These are phyloP conservation scores for Tragelaphus buxtoni DNA, from an alignment of 2,113 vertebrate genomes.

Conservation along the genomic window DNA sequence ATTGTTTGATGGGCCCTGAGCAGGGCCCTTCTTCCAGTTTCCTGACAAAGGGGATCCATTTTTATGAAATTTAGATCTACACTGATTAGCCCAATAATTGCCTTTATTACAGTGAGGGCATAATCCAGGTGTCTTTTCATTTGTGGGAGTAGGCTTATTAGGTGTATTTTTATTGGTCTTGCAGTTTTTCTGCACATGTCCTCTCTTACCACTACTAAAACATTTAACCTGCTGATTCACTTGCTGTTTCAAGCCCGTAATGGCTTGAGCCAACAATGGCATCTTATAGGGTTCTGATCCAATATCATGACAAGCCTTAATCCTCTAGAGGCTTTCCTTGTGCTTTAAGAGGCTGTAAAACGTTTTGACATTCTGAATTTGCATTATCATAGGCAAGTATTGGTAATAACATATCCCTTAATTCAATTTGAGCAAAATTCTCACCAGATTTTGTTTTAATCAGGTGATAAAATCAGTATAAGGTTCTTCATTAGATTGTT, in stretches of 20 bases:
- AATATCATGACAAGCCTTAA: background rate
- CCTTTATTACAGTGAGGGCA: background rate
- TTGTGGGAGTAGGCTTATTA: background rate
- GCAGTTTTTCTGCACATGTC: background rate
- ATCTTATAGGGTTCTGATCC: background rate
- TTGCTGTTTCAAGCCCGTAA: background rate
- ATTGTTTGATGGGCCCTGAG: background rate
- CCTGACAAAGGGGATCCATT: background rate
- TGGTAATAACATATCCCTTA: background rate
- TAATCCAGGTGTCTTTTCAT: background rate
- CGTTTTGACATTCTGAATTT: background rate
- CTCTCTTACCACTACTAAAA: background rate
- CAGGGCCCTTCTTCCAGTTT: background rate
- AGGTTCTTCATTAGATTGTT: background rate
- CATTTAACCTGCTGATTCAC: background rate
- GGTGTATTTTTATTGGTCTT: background rate
- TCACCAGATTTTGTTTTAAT: background rate
- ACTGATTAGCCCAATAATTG: background rate
- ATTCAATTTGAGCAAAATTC: background rate
- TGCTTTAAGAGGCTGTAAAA: background rate
- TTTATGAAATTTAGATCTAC: background rate
- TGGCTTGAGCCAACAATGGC: background rate
- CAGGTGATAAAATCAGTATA: background rate
- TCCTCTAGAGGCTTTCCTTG: background rate
- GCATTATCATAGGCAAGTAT: background rate